Evolutionary conservation across 2,113 vertebrate genomes (phyloP).

Genomic region (Origma solitaria): DNA sequence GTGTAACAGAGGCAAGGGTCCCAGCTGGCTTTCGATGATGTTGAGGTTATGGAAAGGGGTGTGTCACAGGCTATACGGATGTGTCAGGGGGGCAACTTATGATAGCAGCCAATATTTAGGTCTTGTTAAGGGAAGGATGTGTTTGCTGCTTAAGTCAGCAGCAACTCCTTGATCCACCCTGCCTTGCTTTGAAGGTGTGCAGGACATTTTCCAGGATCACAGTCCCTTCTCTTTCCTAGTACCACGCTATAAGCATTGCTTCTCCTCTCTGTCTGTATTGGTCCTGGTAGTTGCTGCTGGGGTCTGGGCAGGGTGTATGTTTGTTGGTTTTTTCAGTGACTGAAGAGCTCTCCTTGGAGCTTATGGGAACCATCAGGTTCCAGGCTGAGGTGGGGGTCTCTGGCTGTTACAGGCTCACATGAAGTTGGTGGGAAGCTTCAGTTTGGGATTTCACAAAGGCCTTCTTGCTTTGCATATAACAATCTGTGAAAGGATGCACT

Average conservation of each 20-base stretch:
- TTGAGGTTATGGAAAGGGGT: neutral
- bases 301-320: neutral
- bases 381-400: neutral
- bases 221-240: neutral
- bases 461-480: neutral
- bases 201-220: neutral
- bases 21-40: neutral
- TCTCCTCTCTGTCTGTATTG: neutral
- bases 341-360: neutral
- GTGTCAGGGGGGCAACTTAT: neutral
- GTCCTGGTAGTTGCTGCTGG: neutral
- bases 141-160: neutral
- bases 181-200: neutral
- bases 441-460: neutral
- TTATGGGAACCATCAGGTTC: neutral
- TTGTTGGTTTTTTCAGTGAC: neutral
- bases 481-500: neutral
- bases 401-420: neutral
- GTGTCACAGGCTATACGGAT: neutral
- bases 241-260: accelerated
- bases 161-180: neutral
- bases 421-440: neutral
- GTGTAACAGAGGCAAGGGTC: neutral
- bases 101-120: neutral
- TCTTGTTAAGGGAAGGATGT: neutral